Evolutionary conservation across 2,888 invertebrate species (phyloP).

Genomic region (Aethes cnicana): DNA sequence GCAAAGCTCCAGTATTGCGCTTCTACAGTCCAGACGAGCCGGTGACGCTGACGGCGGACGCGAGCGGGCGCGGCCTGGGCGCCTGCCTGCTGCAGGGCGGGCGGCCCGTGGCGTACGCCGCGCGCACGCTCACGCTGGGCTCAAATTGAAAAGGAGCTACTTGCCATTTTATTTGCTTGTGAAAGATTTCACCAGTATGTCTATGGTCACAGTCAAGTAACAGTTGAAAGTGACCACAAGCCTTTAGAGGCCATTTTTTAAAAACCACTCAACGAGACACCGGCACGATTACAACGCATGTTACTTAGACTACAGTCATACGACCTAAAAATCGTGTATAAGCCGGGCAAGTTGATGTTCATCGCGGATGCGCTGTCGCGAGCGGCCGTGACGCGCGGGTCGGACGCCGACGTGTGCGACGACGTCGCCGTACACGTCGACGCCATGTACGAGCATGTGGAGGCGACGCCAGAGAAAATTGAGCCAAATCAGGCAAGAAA

Average conservation of each 20-base stretch:
- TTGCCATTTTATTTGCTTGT: constrained; percentile 29
- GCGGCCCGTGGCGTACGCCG: constrained; percentile 22
- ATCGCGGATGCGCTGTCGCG: constrained; percentile 45
- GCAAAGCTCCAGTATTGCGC: constrained; percentile 19
- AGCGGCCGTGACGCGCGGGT: constrained; percentile 9
- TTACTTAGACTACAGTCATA: neutral
- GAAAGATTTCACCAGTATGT: constrained; percentile 29
- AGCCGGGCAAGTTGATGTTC: constrained; percentile 40
- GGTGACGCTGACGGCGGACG: constrained; percentile 29
- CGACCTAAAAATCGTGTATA: neutral
- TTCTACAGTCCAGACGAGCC: constrained; percentile 16
- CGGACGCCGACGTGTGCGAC: neutral
- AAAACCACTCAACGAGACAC: constrained; percentile 29
- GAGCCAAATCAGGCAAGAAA: neutral
- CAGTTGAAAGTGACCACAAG: constrained; percentile 44
- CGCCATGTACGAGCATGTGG: neutral
- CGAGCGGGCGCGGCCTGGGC: constrained; percentile 17
- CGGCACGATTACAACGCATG: constrained; percentile 7
- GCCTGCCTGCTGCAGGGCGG: constrained; percentile 29
- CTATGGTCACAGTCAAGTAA: constrained; percentile 27
- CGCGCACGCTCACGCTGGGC: constrained; percentile 29
- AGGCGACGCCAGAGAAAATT: no score
- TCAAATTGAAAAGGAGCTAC: constrained; percentile 29
- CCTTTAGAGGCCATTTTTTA: constrained; percentile 44
- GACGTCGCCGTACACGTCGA: neutral